A percentile compares a stretch with the other conserved stretches of the same genome.
phyloP scores from a whole-genome alignment of 2,113 vertebrate species.

The Glaucomys volans region DNA sequence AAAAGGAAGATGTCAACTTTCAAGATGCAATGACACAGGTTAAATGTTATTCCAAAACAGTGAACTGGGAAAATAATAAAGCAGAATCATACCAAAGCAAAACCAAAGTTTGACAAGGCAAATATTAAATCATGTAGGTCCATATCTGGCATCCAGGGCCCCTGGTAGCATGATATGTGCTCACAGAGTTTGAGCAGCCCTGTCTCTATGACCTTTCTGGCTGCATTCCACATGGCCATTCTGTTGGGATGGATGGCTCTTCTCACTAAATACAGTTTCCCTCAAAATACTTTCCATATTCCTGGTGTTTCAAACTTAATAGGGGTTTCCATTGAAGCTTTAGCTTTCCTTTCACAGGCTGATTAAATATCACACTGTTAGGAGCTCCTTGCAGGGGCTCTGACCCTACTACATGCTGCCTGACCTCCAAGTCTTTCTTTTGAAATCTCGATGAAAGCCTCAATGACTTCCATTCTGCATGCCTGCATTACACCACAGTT shows the following conservation, averaged over 20 bases:
- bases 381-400: not conserved
- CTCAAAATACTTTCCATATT: not conserved
- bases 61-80: not conserved
- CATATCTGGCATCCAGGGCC: not conserved
- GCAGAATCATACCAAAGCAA: not conserved
- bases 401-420: not conserved
- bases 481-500: not conserved
- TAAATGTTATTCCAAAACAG: not conserved
- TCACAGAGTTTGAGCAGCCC: not conserved
- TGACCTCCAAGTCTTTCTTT: not conserved
- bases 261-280: not conserved
- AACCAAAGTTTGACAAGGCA: not conserved
- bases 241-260: not conserved
- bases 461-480: too few species aligned
- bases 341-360: not conserved
- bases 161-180: too few species aligned
- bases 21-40: not conserved
- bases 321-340: not conserved
- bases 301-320: not conserved
- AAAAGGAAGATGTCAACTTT: not conserved
- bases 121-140: not conserved
- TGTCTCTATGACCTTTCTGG: too few species aligned
- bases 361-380: too few species aligned
- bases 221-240: not conserved
- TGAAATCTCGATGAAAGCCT: not conserved